phyloP scores from a whole-genome alignment of 2,113 vertebrate genomes.

The Grantiella picta region DNA sequence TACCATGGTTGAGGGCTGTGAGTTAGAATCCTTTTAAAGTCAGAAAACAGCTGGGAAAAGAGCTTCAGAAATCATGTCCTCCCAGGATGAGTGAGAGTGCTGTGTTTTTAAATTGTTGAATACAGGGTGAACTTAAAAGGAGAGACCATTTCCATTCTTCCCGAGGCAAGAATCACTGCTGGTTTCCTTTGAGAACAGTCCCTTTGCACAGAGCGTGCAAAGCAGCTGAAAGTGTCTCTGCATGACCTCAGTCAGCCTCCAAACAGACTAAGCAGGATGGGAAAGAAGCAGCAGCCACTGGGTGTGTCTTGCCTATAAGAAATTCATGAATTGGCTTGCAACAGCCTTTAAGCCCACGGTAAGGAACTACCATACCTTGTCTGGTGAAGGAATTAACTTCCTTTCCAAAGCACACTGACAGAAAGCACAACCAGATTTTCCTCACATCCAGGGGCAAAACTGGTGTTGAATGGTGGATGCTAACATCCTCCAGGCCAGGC shows the following conservation, averaged over 20 bases:
- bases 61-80: background rate
- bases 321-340: background rate
- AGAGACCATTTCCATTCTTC: conserved; percentile 24
- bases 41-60: background rate
- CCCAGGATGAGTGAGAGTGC: background rate
- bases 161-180: conserved; percentile 7
- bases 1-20: background rate
- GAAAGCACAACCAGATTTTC: background rate
- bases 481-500: background rate
- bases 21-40: background rate
- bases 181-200: conserved; percentile 13
- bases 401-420: background rate
- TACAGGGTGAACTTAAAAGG: conserved; percentile 3
- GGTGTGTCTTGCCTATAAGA: background rate
- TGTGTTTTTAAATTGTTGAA: conserved; percentile 1
- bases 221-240: conserved; percentile 15
- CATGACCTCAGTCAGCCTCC: conserved; percentile 34
- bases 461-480: background rate
- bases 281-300: background rate
- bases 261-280: background rate
- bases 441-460: background rate
- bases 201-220: conserved; percentile 36
- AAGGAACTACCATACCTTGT: background rate
- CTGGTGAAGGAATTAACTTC: background rate
- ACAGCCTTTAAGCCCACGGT: background rate